Evolutionary conservation across 1,140 invertebrate genomes (phyloP).

Genomic region (Archivesica marissinica): DNA sequence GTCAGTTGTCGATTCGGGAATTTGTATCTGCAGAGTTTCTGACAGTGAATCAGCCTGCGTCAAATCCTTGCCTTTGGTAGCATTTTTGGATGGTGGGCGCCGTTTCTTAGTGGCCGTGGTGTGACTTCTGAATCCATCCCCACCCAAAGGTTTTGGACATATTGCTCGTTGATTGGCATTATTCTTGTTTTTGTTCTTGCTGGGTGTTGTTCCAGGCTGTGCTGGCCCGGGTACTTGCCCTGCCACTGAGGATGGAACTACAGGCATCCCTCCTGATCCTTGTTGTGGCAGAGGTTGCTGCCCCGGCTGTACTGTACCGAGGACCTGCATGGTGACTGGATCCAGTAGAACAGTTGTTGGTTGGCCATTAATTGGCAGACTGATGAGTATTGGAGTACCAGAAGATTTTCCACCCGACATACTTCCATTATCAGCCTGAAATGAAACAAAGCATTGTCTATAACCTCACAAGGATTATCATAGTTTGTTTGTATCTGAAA

Average conservation of each 20-base stretch:
- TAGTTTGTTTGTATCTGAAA: too few species aligned
- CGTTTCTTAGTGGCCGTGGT: constrained; percentile 11
- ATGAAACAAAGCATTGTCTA: too few species aligned
- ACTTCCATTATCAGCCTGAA: constrained; percentile 48
- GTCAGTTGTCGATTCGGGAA: constrained; percentile 60
- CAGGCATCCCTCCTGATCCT: background rate
- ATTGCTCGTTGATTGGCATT: constrained; percentile 69
- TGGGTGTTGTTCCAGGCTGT: background rate
- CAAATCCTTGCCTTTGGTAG: constrained; percentile 40
- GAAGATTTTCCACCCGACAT: constrained; percentile 35
- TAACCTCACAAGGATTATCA: too few species aligned
- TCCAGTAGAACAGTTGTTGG: constrained; percentile 76
- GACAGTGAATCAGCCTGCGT: constrained; percentile 50
- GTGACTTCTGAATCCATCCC: constrained; percentile 33
- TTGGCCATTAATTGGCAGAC: constrained; percentile 75
- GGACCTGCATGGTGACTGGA: constrained; percentile 76
- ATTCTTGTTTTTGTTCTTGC: constrained; percentile 55
- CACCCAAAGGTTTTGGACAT: constrained; percentile 69
- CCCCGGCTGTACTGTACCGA: constrained; percentile 71
- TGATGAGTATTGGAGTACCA: constrained; percentile 71
- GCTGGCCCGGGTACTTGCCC: background rate
- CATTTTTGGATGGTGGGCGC: constrained; percentile 47
- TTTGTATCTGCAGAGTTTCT: constrained; percentile 56
- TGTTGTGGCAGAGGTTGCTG: constrained; percentile 32
- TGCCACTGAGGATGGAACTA: background rate